A percentile compares a stretch with the other conserved stretches of the same genome.
Evolutionary conservation across 2,113 vertebrate species (phyloP).

Genomic region (Lophura nycthemera): DNA sequence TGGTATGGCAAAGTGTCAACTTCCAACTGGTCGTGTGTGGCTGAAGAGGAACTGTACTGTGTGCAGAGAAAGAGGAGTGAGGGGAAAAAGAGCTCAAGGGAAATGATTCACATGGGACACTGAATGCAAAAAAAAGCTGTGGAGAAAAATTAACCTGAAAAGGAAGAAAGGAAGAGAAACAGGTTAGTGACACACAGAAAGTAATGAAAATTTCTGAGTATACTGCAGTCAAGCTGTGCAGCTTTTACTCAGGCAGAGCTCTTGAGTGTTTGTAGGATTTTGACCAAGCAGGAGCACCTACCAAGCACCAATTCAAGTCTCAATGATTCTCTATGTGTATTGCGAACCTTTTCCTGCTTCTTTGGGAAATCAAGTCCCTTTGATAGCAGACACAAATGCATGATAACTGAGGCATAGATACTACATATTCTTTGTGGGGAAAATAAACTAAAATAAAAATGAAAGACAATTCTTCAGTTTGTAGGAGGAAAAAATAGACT

Average conservation of each 20-base stretch:
- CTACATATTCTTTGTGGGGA: neutral
- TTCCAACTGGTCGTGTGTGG: neutral
- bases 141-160: neutral
- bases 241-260: neutral
- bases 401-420: neutral
- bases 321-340: neutral
- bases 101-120: neutral
- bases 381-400: neutral
- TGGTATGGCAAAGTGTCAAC: neutral
- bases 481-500: neutral
- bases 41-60: neutral
- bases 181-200: neutral
- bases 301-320: neutral
- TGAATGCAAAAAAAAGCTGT: neutral
- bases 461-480: neutral
- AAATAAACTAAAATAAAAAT: neutral
- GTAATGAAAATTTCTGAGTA: neutral
- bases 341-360: neutral
- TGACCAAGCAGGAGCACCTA: neutral
- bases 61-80: neutral
- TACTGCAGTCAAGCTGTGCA: neutral
- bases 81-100: neutral
- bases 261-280: neutral
- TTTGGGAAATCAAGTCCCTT: neutral
- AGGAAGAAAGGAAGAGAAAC: neutral